Evolutionary conservation across 2,797 vertebrate species (phyloP).

Genomic region (Coendou prehensilis): DNA sequence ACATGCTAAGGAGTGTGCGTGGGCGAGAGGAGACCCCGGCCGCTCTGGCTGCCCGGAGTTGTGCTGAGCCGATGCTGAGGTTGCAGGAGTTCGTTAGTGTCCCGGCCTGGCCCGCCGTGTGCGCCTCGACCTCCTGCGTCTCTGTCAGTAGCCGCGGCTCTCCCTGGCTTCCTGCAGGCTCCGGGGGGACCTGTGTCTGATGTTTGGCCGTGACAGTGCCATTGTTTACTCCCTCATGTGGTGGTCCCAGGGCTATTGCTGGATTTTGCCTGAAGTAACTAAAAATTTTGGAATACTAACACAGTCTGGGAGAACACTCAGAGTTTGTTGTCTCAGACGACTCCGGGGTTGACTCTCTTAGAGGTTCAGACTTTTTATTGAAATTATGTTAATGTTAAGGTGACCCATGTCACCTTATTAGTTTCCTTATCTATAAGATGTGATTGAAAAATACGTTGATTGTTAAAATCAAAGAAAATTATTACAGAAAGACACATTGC

Average conservation of each 20-base stretch:
- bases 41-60: background rate
- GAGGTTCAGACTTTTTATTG: background rate
- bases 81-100: too few species aligned
- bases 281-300: accelerated
- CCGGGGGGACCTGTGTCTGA: background rate
- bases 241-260: background rate
- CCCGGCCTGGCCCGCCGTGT: background rate
- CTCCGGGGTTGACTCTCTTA: background rate
- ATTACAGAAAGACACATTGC: background rate
- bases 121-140: background rate
- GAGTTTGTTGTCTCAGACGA: background rate
- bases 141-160: background rate
- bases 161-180: background rate
- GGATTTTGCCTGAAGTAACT: background rate
- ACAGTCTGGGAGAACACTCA: too few species aligned
- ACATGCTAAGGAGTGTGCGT: too few species aligned
- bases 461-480: background rate
- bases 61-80: background rate
- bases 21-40: background rate
- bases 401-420: background rate
- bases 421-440: background rate
- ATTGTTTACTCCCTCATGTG: too few species aligned
- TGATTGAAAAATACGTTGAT: background rate
- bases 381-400: background rate
- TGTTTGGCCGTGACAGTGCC: accelerated